Base-by-base conservation (phyloP, 2,797 vertebrate genomes). In the Chiropotes sagulatus region DNA sequence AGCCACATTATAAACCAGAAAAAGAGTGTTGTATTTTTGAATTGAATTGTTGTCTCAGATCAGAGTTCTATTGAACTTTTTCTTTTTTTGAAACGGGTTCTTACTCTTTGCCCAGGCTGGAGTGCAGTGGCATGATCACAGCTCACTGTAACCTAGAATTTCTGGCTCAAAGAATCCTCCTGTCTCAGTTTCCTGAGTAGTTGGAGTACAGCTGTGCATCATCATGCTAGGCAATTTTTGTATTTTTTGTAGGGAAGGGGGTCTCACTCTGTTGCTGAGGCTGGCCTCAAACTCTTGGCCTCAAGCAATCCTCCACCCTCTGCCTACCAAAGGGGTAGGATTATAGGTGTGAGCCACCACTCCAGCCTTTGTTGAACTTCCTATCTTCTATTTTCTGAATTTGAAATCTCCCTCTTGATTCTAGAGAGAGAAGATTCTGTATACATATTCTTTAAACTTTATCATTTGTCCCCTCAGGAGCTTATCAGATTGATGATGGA, bases 1-100 rank as follows among this genome's bases (percentile, higher is more conserved):
- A 72, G n/a, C 52, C 11, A 36, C 57, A 54, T 64, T 78, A 91
- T 48, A 82, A 90, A 39, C 93, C 78, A 96, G 97, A 86, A 98
- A 96, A 93, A 88, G 67, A 57, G 72, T 95, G 54, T 96, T 95
- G 30, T 30, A 41, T 80, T 96, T 96, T 95, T 97, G 64, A 97
- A 96, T 93, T 90, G 79, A 39, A 93, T 92, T 79, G 88, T 89
- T 83, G 90, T 61, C 44, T 84, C 67, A 95, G 73, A 95, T 95
- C 67, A 88, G 24, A 83, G 58, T 67, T 83, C 72, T 93, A 6
- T 64, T 88, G 41, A 36, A 64, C 50, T 39, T 96, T 95, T 88
- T 83, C 10, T 70, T 72, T 72, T 72, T 70, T 72, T 72, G n/a
- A 22, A 72, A 67, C 33, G n/a, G 33, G 30, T 22, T 36, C 67